Conservation (phyloP, 2,797 vertebrate genomes). For the Heterohyrax brucei region DNA sequence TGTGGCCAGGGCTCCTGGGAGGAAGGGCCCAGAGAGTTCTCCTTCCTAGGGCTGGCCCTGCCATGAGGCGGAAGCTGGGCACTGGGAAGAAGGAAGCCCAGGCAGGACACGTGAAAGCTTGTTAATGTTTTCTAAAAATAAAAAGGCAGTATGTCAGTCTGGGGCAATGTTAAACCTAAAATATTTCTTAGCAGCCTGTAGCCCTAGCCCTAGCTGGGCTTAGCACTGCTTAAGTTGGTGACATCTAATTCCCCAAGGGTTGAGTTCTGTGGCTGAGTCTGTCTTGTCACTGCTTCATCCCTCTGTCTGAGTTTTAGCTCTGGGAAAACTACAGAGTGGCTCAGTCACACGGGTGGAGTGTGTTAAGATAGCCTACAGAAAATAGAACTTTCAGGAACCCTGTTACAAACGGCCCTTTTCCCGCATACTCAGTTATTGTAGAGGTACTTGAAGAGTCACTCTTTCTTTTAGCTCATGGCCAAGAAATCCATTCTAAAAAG, state of each 20-base stretch:
- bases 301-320: slow-evolving; percentile 48
- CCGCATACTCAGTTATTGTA: fast-evolving
- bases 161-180: neutral
- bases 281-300: slow-evolving; percentile 7
- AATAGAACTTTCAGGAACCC: neutral
- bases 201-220: slow-evolving; percentile 14
- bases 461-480: slow-evolving; percentile 2
- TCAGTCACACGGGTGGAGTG: neutral
- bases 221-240: slow-evolving; percentile 21
- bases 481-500: slow-evolving; percentile 12
- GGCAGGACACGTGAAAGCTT: neutral
- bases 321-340: neutral
- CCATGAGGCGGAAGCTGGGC: neutral
- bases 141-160: neutral
- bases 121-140: slow-evolving; percentile 22
- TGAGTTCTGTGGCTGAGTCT: neutral
- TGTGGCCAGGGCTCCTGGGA: neutral
- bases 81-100: neutral
- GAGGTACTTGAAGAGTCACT: neutral
- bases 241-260: neutral
- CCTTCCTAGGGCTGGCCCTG: neutral
- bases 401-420: fast-evolving
- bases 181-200: neutral
- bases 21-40: neutral
- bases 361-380: neutral